Evolutionary conservation across 2,113 vertebrate species (phyloP).

Genomic region (Cyrtonyx montezumae): DNA sequence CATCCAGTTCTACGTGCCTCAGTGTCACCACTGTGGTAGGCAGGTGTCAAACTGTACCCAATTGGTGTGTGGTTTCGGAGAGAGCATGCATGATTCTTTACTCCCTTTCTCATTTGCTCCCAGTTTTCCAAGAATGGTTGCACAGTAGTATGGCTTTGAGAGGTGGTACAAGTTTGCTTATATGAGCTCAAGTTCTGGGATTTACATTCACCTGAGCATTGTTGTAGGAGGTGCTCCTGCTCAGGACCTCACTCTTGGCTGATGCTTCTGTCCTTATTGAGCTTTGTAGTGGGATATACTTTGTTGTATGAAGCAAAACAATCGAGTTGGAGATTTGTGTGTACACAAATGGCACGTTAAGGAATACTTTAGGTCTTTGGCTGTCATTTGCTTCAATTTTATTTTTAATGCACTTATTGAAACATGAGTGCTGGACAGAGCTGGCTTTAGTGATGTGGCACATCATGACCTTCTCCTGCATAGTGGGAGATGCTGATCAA

Average conservation of each 20-base stretch:
- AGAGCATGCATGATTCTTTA: neutral
- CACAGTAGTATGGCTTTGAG: neutral
- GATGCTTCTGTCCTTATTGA: rapidly evolving
- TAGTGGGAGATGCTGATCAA: neutral
- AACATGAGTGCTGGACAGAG: neutral
- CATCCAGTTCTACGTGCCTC: neutral
- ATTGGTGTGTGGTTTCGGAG: neutral
- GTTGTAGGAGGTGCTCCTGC: neutral
- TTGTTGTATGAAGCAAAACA: too few relatives aligned
- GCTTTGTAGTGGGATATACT: rapidly evolving
- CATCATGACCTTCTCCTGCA: rapidly evolving
- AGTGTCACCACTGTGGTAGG: neutral
- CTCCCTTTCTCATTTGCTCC: neutral
- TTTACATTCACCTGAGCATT: neutral
- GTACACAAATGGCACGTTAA: rapidly evolving
- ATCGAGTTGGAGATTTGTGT: neutral
- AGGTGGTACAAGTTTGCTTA: neutral
- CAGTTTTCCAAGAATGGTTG: neutral
- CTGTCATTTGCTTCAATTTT: neutral
- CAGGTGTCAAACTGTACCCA: neutral
- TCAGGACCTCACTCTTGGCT: neutral
- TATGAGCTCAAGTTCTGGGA: neutral
- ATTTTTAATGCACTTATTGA: neutral
- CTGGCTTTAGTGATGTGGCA: neutral
- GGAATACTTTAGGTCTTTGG: neutral